phyloP scores from a whole-genome alignment of 1,140 invertebrate species.

The Colletes latitarsis region DNA sequence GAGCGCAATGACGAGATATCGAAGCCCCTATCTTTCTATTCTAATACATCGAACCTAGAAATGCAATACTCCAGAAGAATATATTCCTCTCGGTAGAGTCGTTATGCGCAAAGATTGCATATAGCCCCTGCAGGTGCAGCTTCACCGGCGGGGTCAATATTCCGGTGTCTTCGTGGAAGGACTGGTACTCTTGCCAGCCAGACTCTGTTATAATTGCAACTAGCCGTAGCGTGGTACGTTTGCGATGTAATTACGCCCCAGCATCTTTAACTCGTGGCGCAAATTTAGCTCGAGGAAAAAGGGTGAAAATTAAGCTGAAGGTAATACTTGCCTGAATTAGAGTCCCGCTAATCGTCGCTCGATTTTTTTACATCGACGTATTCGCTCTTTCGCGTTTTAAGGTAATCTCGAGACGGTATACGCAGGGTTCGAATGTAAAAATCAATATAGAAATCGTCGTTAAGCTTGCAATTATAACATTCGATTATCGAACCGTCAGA shows the following conservation, averaged over 20 bases:
- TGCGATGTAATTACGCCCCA: conserved; percentile 42
- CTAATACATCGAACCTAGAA: conserved; percentile 49
- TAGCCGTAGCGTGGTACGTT: conserved; percentile 3
- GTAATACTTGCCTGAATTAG: too few relatives aligned
- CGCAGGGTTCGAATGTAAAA: not conserved
- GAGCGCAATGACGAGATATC: conserved; percentile 41
- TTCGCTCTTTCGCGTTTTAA: not conserved
- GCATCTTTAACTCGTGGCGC: conserved; percentile 26
- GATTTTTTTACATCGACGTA: too few relatives aligned
- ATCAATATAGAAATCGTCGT: conserved; percentile 47
- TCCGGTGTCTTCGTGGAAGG: conserved; percentile 52
- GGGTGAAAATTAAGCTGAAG: too few relatives aligned
- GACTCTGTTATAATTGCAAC: conserved; percentile 49
- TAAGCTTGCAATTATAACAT: conserved; percentile 55
- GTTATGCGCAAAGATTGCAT: conserved; percentile 53
- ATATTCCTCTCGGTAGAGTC: conserved; percentile 52
- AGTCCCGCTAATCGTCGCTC: too few relatives aligned
- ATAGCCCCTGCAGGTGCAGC: conserved; percentile 50
- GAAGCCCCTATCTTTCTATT: conserved; percentile 39
- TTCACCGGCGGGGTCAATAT: conserved; percentile 44
- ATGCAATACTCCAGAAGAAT: conserved; percentile 47
- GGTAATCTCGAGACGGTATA: not conserved
- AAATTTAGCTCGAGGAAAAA: not conserved
- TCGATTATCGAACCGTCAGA: conserved; percentile 54
- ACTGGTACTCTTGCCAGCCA: conserved; percentile 23